These are phyloP conservation scores for Pogonocichla stellata DNA, from an alignment of 2,113 vertebrate species.

Conservation along the genomic window DNA sequence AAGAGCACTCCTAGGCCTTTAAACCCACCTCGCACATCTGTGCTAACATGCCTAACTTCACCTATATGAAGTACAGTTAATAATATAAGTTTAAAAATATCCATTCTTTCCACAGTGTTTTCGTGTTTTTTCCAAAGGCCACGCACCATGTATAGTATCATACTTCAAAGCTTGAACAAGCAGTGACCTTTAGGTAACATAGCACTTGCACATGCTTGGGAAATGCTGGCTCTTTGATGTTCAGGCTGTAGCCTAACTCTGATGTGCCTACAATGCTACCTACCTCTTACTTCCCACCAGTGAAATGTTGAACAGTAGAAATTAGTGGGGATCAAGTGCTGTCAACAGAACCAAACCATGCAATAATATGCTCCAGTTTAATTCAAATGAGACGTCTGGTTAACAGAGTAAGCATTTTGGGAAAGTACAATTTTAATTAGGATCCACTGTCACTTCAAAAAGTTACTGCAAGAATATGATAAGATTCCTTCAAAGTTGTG, in stretches of 20 bases:
- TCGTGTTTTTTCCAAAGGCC: not conserved
- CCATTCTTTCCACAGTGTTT: not conserved
- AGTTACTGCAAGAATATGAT: not conserved
- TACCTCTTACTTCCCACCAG: not conserved
- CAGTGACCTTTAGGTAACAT: not conserved
- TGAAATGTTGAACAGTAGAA: not conserved
- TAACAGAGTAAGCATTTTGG: not conserved
- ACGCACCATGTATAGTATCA: not conserved
- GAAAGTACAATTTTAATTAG: not conserved
- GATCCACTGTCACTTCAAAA: not conserved
- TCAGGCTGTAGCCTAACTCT: not conserved
- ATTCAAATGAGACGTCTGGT: not conserved
- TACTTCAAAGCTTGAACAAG: slow-evolving; percentile 3
- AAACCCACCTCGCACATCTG: not conserved
- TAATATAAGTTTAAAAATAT: not conserved
- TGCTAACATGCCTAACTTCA: not conserved
- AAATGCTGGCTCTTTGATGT: not conserved
- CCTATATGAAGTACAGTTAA: not conserved
- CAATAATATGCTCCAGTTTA: not conserved
- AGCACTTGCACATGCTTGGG: not conserved
- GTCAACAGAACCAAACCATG: not conserved
- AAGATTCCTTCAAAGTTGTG: not conserved
- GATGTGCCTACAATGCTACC: not conserved
- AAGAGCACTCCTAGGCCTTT: not conserved
- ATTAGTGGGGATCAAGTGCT: not conserved